Base-by-base conservation (phyloP, 2,797 vertebrate species). In the Danionella dracula region DNA sequence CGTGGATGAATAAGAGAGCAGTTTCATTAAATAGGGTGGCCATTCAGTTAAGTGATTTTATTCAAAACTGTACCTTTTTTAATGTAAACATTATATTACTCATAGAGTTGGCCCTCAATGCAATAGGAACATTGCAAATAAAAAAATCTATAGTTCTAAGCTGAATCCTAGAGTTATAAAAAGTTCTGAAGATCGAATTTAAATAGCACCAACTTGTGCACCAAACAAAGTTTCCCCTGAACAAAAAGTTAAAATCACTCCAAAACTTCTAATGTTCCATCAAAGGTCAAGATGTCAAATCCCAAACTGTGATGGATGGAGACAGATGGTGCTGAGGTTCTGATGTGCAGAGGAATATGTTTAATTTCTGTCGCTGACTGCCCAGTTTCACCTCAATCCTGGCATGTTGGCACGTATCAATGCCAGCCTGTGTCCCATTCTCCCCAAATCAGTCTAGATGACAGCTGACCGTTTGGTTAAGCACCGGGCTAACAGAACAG, bases 301-400 rank as follows among this genome's bases (percentile, higher is more conserved):
- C 19, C 46, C 29, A 12, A 19, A 35, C 20, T 12, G 17, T 61
- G 48, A 37, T 48, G 29, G 40, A 37, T 67, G 45, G 73, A 57
- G 68, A 69, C 79, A 79, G 76, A 81, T 79, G 82, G 73, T 71
- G 74, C 68, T 40, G 63, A 70, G 51, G 62, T 41, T 50, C 29
- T 76, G 71, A 71, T 56, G 34, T 71, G 81, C 79, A 74, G 60
- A 64, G 70, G 62, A 77, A 73, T 31, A 20, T 71, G 60, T 58
- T 55, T 45, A 29, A 65, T 59, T 37, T 57, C 61, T 32, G 38
- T 6, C n/a, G 42, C 60, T 60, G 66, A 31, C 71, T 73, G 66
- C 65, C 66, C 53, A 42, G 38, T 70, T 68, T 54, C 38, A 60
- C 44, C 41, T 66, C 46, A 17, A 35, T 4, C 54, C 48, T 31